Conservation (phyloP, 2,888 invertebrate species). For the Dynastes maya region DNA sequence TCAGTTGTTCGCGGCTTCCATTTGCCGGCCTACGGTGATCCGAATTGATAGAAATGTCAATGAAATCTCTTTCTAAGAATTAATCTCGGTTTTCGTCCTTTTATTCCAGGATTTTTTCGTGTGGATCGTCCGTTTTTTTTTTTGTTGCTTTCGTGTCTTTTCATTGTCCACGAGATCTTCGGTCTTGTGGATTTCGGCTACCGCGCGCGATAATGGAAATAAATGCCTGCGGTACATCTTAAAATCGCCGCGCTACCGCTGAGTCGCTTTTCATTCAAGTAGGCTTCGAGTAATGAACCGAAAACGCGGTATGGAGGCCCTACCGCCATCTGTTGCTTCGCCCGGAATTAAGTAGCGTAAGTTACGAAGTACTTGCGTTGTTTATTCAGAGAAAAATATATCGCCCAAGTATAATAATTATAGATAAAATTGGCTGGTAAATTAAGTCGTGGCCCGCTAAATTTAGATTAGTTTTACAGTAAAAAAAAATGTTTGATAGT, state of each 20-base stretch:
- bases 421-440: no score
- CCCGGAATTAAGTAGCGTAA: neutral
- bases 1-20: constrained; percentile 24
- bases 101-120: constrained; percentile 3
- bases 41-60: constrained; percentile 41
- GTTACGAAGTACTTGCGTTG: no score
- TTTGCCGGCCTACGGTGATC: constrained; percentile 18
- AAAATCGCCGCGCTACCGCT: constrained; percentile 21
- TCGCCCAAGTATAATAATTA: no score
- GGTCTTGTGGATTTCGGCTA: constrained; percentile 16
- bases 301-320: neutral
- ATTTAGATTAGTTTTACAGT: no score
- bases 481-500: no score
- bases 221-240: constrained; percentile 24
- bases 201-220: constrained; percentile 24
- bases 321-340: neutral
- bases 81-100: constrained; percentile 36
- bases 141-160: neutral
- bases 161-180: neutral
- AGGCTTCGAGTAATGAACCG: constrained; percentile 27
- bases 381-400: no score
- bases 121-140: constrained; percentile 4
- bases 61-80: constrained; percentile 39
- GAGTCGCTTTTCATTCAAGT: constrained; percentile 9
- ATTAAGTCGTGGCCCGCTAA: no score